A percentile compares a stretch with the other conserved stretches of the same genome.
phyloP scores from a whole-genome alignment of 2,888 invertebrate species.

The Tillus elongatus region DNA sequence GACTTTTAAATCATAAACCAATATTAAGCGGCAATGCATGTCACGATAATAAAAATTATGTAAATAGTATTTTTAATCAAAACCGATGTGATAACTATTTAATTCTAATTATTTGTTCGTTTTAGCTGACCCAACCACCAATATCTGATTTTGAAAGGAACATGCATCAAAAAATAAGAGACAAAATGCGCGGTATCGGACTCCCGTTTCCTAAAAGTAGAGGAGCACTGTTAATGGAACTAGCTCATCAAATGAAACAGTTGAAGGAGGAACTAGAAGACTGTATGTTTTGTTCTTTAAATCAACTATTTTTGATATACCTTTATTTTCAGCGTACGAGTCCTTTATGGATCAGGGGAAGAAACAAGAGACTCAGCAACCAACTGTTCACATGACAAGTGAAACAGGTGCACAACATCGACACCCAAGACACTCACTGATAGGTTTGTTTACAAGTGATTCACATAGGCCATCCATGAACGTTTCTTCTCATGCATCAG shows the following conservation, averaged over 20 bases:
- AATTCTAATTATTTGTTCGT: background rate
- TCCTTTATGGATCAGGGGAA: background rate
- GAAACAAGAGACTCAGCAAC: slow-evolving; percentile 38
- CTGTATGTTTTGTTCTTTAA: slow-evolving; percentile 36
- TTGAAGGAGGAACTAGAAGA: slow-evolving; percentile 81
- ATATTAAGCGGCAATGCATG: too few relatives aligned
- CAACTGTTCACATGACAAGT: slow-evolving; percentile 45
- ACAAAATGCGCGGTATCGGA: slow-evolving; percentile 71
- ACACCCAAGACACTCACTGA: slow-evolving; percentile 58
- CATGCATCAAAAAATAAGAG: slow-evolving; percentile 76
- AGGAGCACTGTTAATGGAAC: slow-evolving; percentile 73
- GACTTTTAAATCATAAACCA: too few relatives aligned
- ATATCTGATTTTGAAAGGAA: slow-evolving; percentile 78
- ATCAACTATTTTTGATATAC: background rate
- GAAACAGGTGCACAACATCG: slow-evolving; percentile 37
- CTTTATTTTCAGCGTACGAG: background rate
- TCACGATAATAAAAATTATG: too few relatives aligned
- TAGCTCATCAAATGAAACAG: slow-evolving; percentile 77
- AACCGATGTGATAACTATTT: background rate
- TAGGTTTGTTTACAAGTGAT: slow-evolving; percentile 56
- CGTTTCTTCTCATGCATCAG: too few relatives aligned
- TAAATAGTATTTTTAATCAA: too few relatives aligned
- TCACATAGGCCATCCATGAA: too few relatives aligned
- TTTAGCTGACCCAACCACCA: slow-evolving; percentile 65
- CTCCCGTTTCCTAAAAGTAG: slow-evolving; percentile 77